Evolutionary conservation across 2,113 vertebrate genomes (phyloP), one percentile per base, ranked within the genome.

Genomic region (Archocentrus centrarchus): DNA sequence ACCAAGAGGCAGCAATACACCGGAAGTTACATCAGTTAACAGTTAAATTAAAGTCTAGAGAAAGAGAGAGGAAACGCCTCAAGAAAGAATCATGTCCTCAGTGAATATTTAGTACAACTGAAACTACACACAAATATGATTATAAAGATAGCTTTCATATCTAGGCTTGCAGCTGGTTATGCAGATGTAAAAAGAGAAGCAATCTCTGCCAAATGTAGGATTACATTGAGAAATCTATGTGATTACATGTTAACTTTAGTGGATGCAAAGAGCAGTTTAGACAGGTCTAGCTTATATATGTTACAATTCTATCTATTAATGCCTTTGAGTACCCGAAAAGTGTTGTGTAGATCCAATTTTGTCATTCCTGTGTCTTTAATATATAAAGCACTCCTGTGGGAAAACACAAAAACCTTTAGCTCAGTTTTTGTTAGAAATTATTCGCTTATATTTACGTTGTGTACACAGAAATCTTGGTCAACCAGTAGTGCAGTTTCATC

Each of bases 31-130:
- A 4, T 41, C 0, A 1, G 24, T 11, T 10, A 37, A 1, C 4
- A 20, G 6, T 18, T 11, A 82, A 77, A 92, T 60, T 91, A 84
- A 90, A 86, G 39, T 24, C 24, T 2, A 55, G 13, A 20, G 24
- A 50, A 41, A 24, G 18, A 14, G 1, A 18, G 10, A 20, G 4
- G 11, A 66, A 27, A 27, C 14, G 39, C 10, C 57, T 18, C 37
- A 7, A 59, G 3, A 2, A 6, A 1, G 11, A 58, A 58, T 59
- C 57, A 7, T 59, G 59, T 35, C 22, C 18, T 22, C 27, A 41
- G 0, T 17, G 24, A 47, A 30, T 77, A 47, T 60, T 60, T 77
- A 60, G 57, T 57, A 22, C 53, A 39, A 39, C 3, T 17, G n/a
- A 59, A 59, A 77, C 39, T 22, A 4, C 15, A 41, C 35, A 41